Percentiles rank a stretch among this genome's conserved stretches.
Evolutionary conservation across 92 coral and sea anemone genomes (phyloP).

Genomic region (Porites rus): DNA sequence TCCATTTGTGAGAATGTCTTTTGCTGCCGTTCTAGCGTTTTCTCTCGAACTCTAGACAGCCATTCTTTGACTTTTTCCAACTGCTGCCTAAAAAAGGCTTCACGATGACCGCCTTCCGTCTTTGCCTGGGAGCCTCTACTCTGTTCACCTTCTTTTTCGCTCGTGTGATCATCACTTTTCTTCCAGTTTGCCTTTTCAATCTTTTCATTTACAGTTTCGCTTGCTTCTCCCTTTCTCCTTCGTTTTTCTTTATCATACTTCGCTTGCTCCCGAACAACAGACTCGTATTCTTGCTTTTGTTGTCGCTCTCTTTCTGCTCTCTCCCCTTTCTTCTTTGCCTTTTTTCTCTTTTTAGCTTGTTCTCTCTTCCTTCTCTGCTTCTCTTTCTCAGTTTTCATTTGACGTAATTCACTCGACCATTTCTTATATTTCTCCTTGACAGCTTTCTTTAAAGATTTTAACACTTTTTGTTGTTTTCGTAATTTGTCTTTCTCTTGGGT

Average conservation of each 20-base stretch:
- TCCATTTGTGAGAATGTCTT: conserved; percentile 12
- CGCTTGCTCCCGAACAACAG: conserved; percentile 61
- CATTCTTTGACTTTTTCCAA: conserved; percentile 18
- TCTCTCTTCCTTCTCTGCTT: conserved; percentile 20
- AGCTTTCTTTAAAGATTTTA: conserved; percentile 58
- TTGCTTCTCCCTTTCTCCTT: conserved; percentile 18
- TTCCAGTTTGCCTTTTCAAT: conserved; percentile 6
- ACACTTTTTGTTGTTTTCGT: conserved; percentile 50
- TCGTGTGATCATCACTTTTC: neutral
- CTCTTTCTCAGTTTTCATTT: conserved; percentile 31
- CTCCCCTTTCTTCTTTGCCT: conserved; percentile 28
- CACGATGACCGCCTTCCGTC: neutral
- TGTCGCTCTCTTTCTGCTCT: conserved; percentile 13
- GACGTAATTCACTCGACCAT: conserved; percentile 71
- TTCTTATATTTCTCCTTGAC: conserved; percentile 68
- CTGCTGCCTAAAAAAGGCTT: conserved; percentile 3
- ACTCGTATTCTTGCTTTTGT: conserved; percentile 17
- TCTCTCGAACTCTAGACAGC: conserved; percentile 1
- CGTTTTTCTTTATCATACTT: conserved; percentile 57
- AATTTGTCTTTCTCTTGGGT: conserved; percentile 71
- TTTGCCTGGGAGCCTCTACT: neutral
- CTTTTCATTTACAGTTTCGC: conserved; percentile 10
- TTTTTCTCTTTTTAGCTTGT: conserved; percentile 4
- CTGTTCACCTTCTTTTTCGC: conserved; percentile 3
- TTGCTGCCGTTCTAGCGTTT: neutral